phyloP scores from a whole-genome alignment of 2,113 vertebrate genomes.

The Pipa parva region DNA sequence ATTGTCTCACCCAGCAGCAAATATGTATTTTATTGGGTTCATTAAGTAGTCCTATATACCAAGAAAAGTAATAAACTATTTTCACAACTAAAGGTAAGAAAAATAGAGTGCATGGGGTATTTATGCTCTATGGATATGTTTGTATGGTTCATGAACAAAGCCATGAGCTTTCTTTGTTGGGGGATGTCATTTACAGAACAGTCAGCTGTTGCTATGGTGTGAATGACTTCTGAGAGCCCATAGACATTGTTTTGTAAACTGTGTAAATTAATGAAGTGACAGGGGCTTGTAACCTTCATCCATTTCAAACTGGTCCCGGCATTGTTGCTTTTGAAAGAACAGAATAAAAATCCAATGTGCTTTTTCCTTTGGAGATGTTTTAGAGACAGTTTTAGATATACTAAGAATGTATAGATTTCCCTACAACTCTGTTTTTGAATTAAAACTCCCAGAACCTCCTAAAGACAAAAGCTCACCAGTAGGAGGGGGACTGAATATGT shows the following conservation, averaged over 20 bases:
- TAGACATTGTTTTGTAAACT: constrained; percentile 64
- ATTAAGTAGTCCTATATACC: no score
- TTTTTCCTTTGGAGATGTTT: no score
- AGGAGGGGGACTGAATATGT: no score
- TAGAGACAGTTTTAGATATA: no score
- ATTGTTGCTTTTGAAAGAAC: constrained; percentile 50
- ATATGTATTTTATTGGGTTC: no score
- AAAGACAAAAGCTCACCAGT: no score
- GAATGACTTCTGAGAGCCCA: constrained; percentile 59
- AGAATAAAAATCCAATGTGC: background rate
- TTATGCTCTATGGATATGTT: constrained; percentile 60
- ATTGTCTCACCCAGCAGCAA: no score
- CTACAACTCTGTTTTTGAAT: no score
- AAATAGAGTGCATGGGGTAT: constrained; percentile 51
- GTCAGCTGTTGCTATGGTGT: constrained; percentile 57
- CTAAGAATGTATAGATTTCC: no score
- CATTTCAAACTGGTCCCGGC: constrained; percentile 58
- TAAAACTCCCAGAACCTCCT: no score
- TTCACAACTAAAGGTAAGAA: no score
- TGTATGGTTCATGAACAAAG: constrained; percentile 60
- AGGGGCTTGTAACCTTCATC: constrained; percentile 65
- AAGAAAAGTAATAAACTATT: no score
- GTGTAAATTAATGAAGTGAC: constrained; percentile 71
- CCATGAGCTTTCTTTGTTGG: constrained; percentile 57
- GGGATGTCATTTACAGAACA: constrained; percentile 64